Evolutionary conservation across 1,140 invertebrate genomes (phyloP).

Genomic region (Lordiphosa mommai): DNA sequence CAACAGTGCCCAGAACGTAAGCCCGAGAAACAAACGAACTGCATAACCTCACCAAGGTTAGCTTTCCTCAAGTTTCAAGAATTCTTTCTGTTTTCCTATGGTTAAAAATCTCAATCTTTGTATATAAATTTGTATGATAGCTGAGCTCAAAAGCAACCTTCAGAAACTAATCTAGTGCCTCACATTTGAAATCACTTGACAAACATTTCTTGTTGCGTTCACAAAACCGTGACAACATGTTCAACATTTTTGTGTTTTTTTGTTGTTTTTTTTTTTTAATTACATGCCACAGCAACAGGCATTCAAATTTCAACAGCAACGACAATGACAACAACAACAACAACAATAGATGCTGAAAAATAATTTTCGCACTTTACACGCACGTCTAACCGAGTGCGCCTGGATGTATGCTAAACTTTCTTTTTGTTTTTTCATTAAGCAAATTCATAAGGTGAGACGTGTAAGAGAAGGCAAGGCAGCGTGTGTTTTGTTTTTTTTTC

Average conservation of each 20-base stretch:
- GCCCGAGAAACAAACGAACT: too few relatives aligned
- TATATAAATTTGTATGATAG: too few relatives aligned
- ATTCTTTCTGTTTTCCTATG: too few relatives aligned
- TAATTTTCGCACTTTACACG: constrained; percentile 57
- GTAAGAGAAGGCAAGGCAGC: constrained; percentile 5
- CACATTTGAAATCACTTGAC: constrained; percentile 1
- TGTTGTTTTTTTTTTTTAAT: constrained; percentile 29
- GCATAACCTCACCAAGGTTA: too few relatives aligned
- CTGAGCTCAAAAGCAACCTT: too few relatives aligned
- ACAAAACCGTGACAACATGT: constrained; percentile 40
- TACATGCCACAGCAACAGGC: constrained; percentile 59
- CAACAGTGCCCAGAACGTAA: too few relatives aligned
- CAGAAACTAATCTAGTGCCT: too few relatives aligned
- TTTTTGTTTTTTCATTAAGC: constrained; percentile 49
- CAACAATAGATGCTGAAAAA: constrained; percentile 25
- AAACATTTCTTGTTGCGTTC: constrained; percentile 1
- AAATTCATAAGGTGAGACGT: constrained; percentile 52
- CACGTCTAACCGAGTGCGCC: constrained; percentile 19
- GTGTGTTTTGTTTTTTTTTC: neutral
- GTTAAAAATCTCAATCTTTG: too few relatives aligned
- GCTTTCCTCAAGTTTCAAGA: too few relatives aligned
- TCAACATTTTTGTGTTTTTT: too few relatives aligned
- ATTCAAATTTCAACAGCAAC: constrained; percentile 47
- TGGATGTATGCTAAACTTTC: constrained; percentile 9
- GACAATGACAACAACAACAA: constrained; percentile 28